Evolutionary conservation across 2,797 vertebrate species (phyloP).

Genomic region (Fistularia commersonii): DNA sequence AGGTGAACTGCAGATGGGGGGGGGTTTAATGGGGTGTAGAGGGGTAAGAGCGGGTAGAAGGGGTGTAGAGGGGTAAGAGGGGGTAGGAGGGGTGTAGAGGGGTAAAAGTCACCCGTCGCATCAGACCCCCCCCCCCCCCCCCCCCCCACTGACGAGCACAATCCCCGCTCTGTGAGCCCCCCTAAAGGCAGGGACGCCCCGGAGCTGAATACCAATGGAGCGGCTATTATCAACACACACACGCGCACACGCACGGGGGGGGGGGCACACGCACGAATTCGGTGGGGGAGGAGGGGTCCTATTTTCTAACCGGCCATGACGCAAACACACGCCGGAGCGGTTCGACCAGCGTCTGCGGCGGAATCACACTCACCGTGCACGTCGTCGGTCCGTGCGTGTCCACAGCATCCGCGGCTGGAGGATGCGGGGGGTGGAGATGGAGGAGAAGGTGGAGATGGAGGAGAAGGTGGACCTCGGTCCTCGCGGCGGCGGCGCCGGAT

Average conservation of each 20-base stretch:
- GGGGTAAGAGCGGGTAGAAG: slow-evolving; percentile 23
- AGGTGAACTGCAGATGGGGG: slow-evolving; percentile 28
- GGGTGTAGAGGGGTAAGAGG: slow-evolving; percentile 28
- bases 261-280: too few relatives aligned
- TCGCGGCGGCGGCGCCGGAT: too few relatives aligned
- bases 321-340: too few relatives aligned
- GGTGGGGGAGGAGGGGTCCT: too few relatives aligned
- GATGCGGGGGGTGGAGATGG: too few relatives aligned
- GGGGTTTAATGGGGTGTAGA: slow-evolving; percentile 23
- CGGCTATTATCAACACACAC: slow-evolving; percentile 68
- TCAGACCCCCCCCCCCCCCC: slow-evolving; percentile 61
- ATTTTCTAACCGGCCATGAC: too few relatives aligned
- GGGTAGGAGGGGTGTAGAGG: slow-evolving; percentile 10
- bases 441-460: too few relatives aligned
- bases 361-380: too few relatives aligned
- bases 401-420: too few relatives aligned
- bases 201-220: slow-evolving; percentile 80
- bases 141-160: slow-evolving; percentile 76
- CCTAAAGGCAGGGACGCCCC: slow-evolving; percentile 73
- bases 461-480: too few relatives aligned
- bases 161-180: slow-evolving; percentile 81
- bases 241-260: slow-evolving; percentile 48
- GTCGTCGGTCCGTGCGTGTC: too few relatives aligned
- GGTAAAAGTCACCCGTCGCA: slow-evolving; percentile 69
- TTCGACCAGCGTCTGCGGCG: too few relatives aligned